Base-by-base conservation (phyloP, 2,113 vertebrate genomes). In the Eudorcas thomsonii region DNA sequence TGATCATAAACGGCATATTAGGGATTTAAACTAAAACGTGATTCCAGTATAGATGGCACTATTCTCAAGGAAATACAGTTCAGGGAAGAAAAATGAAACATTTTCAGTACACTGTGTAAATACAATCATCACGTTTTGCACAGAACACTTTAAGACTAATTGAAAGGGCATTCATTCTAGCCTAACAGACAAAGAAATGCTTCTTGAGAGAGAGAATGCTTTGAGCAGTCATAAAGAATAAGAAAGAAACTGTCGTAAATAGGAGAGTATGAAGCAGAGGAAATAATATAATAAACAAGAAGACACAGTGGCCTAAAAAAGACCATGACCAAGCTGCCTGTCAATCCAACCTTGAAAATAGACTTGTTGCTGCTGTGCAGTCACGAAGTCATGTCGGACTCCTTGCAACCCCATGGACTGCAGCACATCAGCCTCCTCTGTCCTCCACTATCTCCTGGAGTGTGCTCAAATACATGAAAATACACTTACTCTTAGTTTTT, bases 81-180 rank as follows among this genome's bases (percentile, higher is more conserved):
- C 26, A 93, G 25, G 7, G 39, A 97, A 71, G 71, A 89, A 89
- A 85, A 67, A 59, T 30, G 50, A 96, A 82, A n/a, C 13, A 91
- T 83, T 86, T 67, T 33, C 26, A 80, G 95, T 84, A 93, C 2
- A 26, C 39, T 39, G 8, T 91, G 12, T 59, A 90, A 93, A 88
- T 7, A 85, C 0, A 54, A n/a, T 50, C 15, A 90, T 33, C 10
- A 82, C 30, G 45, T 90, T 87, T 45, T 91, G 67, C n/a, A 94
- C 0, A 92, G 25, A 94, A 87, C 15, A 14, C 45, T 90, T 60
- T 60, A 74, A 52, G 36, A 92, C 7, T 92, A 90, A 92, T 8
- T 94, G 30, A 85, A 95, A 96, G 85, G 36, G 17, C 36, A 96
- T 92, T 90, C 36, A 48, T 57, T 96, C 39, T 94, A 84, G 54